phyloP scores from a whole-genome alignment of 1,140 invertebrate genomes.

The Portunus trituberculatus region DNA sequence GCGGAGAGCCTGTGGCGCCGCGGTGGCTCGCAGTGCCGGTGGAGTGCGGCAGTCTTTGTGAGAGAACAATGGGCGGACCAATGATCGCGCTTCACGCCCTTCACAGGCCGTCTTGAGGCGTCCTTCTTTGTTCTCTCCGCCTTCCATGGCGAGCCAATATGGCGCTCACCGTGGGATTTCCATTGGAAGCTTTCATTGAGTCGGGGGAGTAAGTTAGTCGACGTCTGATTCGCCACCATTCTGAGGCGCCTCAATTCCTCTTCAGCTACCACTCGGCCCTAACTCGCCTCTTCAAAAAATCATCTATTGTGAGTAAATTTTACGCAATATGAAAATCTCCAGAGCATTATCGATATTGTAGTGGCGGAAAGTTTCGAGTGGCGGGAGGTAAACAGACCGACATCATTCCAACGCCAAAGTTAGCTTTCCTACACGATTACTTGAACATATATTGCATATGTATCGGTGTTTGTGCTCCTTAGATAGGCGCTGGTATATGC shows the following conservation, averaged over 20 bases:
- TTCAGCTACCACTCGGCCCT: too few species aligned
- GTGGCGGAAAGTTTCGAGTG: neutral
- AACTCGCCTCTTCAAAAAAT: too few species aligned
- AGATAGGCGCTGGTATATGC: too few species aligned
- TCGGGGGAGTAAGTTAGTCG: neutral
- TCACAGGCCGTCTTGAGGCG: constrained; percentile 59
- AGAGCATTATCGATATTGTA: neutral
- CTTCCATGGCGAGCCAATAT: constrained; percentile 28
- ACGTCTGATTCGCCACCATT: neutral
- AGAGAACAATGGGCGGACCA: constrained; percentile 66
- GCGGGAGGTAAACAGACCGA: neutral
- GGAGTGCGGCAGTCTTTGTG: constrained; percentile 67
- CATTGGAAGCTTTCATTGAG: neutral
- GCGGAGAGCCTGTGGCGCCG: neutral
- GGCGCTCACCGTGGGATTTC: neutral
- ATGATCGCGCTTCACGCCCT: constrained; percentile 64
- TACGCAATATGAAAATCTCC: neutral
- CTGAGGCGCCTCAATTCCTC: neutral
- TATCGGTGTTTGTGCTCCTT: too few species aligned
- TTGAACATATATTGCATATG: too few species aligned
- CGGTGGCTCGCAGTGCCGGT: neutral
- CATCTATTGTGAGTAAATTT: too few species aligned
- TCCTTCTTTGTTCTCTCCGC: constrained; percentile 67
- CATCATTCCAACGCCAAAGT: too few species aligned
- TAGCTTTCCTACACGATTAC: too few species aligned